Evolutionary conservation across 2,797 vertebrate species (phyloP), one percentile per base, ranked within the genome.

Genomic region (Sylvilagus floridanus): DNA sequence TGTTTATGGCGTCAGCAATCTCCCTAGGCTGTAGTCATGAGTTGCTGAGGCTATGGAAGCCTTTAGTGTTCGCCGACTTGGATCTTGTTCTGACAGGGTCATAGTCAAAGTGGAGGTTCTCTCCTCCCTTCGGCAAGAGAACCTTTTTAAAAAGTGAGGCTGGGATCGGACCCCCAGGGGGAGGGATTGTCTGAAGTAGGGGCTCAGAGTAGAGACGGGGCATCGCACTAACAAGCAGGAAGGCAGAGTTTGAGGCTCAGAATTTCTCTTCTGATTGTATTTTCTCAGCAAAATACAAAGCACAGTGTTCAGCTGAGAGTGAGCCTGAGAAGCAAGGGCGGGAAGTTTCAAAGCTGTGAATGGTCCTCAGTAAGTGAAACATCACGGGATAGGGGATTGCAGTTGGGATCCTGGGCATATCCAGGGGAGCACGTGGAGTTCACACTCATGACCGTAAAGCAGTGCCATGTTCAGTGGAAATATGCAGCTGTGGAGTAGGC

Each of bases 231-330:
- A 65, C 32, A 32, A 37, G 10, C 2, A 4, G 37, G 11, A 30
- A 73, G 11, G 52, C 35, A 79, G 35, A 69, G 28, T 37, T 12
- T 63, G 57, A 17, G 71, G 68, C 32, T 63, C 42, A n/a, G 42
- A 62, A 47, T 92, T 77, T 68, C 32, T 77, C 68, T 88, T 90
- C 21, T 57, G 54, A 37, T 47, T 78, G 3, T 37, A 4, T 81
- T 54, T 87, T 91, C 78, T 79, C 50, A 84, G 54, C 73, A 76
- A 79, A 82, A 57, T 11, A 71, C 54, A 30, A 81, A 83, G 47
- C 32, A 37, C 78, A 85, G 26, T 66, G 19, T 24, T n/a, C 3
- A 57, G 11, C 30, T 75, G 13, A 30, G 30, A 13, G 14, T 57
- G 63, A 62, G n/a, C 12, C 28, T n/a, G 50, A 37, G 22, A 69